Conservation (phyloP, 2,113 vertebrate species). For the Mobula hypostoma region DNA sequence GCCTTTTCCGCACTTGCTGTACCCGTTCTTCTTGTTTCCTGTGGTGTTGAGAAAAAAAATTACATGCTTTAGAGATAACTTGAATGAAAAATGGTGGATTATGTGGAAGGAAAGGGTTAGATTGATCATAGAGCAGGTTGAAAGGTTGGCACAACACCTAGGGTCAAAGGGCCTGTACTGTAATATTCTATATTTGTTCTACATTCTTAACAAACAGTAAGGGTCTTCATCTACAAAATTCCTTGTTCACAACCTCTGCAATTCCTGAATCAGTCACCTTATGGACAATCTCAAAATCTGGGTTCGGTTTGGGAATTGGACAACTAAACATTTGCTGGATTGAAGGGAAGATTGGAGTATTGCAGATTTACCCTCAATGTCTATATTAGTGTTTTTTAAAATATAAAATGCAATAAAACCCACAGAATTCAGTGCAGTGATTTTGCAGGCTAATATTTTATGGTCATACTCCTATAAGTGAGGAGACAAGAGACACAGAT, state of each 20-base stretch:
- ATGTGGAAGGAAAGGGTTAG: too few relatives aligned
- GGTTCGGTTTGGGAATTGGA: too few relatives aligned
- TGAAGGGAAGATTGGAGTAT: not conserved
- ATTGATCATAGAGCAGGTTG: too few relatives aligned
- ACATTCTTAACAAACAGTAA: not conserved
- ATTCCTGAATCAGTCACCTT: not conserved
- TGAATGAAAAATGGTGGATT: too few relatives aligned
- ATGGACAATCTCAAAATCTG: not conserved
- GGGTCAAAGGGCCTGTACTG: too few relatives aligned
- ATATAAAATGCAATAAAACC: not conserved
- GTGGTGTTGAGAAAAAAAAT: not conserved
- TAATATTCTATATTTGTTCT: too few relatives aligned
- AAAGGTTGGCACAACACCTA: too few relatives aligned
- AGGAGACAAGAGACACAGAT: too few relatives aligned
- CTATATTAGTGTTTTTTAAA: not conserved
- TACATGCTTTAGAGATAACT: not conserved
- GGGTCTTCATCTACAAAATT: not conserved
- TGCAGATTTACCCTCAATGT: too few relatives aligned
- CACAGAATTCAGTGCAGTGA: not conserved
- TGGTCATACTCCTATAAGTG: not conserved
- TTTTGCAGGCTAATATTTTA: not conserved
- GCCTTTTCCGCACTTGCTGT: conserved; percentile 72
- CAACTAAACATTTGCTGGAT: too few relatives aligned
- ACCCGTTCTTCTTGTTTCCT: conserved; percentile 89
- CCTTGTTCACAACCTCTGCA: not conserved